Percentiles rank a stretch among this genome's conserved stretches.
phyloP scores from a whole-genome alignment of 2,113 vertebrate species.

The Illadopsis cleaveri region DNA sequence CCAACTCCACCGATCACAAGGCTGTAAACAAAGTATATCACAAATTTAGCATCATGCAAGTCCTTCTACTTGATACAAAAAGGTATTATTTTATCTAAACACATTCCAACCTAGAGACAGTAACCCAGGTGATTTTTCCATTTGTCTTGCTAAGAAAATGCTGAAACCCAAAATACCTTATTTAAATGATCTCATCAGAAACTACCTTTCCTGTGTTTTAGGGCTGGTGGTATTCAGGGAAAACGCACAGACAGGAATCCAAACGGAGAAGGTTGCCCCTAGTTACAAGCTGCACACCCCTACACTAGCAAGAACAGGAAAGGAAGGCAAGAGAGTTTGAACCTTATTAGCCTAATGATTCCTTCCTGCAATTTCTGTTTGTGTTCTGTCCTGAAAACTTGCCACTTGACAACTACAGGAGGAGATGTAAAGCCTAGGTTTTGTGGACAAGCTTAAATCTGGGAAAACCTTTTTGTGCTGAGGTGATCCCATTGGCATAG shows the following conservation, averaged over 20 bases:
- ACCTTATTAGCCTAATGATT: background rate
- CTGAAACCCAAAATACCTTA: background rate
- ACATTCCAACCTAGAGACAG: background rate
- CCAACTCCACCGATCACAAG: conserved; percentile 81
- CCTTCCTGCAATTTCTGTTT: background rate
- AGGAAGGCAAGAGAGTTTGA: background rate
- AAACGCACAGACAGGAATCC: background rate
- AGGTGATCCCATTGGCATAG: background rate
- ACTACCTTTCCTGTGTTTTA: background rate
- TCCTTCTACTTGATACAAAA: background rate
- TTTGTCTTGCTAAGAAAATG: background rate
- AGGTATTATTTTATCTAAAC: background rate
- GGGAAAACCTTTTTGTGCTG: background rate
- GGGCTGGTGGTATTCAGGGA: background rate
- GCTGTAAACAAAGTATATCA: conserved; percentile 73
- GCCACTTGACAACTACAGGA: background rate
- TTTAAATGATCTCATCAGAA: background rate
- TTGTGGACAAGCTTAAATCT: background rate
- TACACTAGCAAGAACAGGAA: background rate
- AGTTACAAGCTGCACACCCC: background rate
- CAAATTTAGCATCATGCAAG: conserved; percentile 1
- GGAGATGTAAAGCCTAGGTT: background rate
- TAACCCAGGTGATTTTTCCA: background rate
- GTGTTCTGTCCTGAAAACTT: background rate
- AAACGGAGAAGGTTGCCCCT: background rate